Base-by-base conservation (phyloP, 2,797 vertebrate species). In the Typhlichthys subterraneus region DNA sequence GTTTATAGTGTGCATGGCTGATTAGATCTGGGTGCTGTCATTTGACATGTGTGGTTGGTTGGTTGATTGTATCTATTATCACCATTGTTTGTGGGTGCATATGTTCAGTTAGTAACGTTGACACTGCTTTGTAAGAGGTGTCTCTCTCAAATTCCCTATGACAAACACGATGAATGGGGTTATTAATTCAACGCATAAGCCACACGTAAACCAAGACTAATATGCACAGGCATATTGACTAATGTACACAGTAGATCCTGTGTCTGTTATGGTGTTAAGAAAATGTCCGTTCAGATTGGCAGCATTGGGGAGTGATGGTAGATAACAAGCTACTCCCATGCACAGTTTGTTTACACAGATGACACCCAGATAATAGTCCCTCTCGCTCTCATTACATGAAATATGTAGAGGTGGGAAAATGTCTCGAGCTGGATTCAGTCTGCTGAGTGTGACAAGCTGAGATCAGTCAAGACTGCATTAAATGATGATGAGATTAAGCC, bases 331-430 rank as follows among this genome's bases (percentile, higher is more conserved):
- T 67, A 79, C 82, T 88, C 79, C 84, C 78, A 80, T 70, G 59
- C 67, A 53, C 78, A 74, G 74, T 80, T 83, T 87, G 87, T 89
- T 89, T 86, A 81, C 82, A 82, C 69, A 87, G 83, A 85, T 69
- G 72, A 84, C 87, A 85, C 84, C 76, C 81, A 87, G 77, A 85
- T 88, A 80, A 85, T 66, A 77, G 77, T 75, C 80, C 85, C 78
- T 75, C 75, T 77, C 74, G 83, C 75, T 87, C 77, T 87, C 77
- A 70, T 83, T 87, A 83, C 75, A 84, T 79, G 70, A 89, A 88
- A 80, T 84, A 90, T 87, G 81, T 81, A 85, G 82, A 12, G 63
- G 61, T 10, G 69, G 69, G 76, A 82, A 82, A 88, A 91, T 84
- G 77, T 76, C 69, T 66, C 61, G 72, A 87, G 80, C 78, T 81